Evolutionary conservation across 2,113 vertebrate species (phyloP).

Genomic region (Pterophyllum scalare): DNA sequence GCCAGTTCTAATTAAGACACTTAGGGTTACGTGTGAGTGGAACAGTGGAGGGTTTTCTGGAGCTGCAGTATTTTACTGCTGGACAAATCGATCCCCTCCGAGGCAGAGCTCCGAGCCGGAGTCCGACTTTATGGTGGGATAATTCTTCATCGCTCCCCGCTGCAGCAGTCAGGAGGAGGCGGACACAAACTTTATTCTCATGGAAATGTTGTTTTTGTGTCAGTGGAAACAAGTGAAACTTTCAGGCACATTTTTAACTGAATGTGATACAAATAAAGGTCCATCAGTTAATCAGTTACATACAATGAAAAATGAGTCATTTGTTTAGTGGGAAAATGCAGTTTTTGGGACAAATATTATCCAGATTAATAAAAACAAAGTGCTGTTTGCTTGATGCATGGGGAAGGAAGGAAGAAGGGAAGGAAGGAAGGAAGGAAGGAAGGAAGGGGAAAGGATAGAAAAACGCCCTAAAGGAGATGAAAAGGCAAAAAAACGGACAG

Average conservation of each 20-base stretch:
- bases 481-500: too few species aligned
- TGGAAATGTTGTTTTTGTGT: neutral
- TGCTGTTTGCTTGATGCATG: neutral
- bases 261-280: neutral
- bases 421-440: too few species aligned
- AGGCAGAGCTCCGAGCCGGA: neutral
- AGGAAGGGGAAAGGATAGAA: too few species aligned
- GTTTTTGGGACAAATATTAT: neutral
- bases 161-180: neutral
- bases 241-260: neutral
- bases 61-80: slow-evolving; percentile 55
- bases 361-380: neutral
- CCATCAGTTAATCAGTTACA: neutral
- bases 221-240: neutral
- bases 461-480: too few species aligned
- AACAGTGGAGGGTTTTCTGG: slow-evolving; percentile 32
- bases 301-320: neutral
- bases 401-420: neutral
- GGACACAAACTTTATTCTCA: neutral
- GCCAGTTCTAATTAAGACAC: slow-evolving; percentile 67
- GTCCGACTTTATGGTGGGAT: slow-evolving; percentile 19
- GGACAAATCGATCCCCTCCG: slow-evolving; percentile 43
- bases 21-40: neutral
- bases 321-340: neutral
- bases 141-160: neutral